Evolutionary conservation across 2,113 vertebrate species (phyloP).

Genomic region (Onychostoma macrolepis): DNA sequence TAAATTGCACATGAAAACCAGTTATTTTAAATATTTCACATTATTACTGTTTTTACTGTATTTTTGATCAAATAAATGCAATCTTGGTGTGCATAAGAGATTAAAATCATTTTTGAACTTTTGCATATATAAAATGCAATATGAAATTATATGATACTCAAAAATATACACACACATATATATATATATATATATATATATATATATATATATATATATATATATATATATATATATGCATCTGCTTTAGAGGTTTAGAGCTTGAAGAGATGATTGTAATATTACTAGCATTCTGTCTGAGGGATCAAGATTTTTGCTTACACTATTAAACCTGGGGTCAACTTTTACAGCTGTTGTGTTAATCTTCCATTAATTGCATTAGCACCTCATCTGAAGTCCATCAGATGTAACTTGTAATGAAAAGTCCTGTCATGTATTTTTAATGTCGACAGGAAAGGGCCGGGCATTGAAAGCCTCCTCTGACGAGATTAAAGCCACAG

Average conservation of each 20-base stretch:
- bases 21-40: background rate
- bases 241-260: background rate
- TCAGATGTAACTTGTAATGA: slow-evolving; percentile 16
- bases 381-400: slow-evolving; percentile 2
- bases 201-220: no score
- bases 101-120: no score
- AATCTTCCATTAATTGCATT: slow-evolving; percentile 7
- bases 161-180: no score
- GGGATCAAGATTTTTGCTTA: background rate
- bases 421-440: slow-evolving; percentile 89
- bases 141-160: no score
- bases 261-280: no score
- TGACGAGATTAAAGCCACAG: slow-evolving; percentile 83
- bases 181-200: no score
- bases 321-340: background rate
- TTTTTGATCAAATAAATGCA: no score
- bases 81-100: no score
- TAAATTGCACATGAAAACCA: background rate
- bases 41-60: no score
- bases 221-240: no score
- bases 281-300: background rate
- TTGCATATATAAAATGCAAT: no score
- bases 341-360: background rate
- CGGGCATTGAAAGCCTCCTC: slow-evolving; percentile 82
- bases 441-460: slow-evolving; percentile 79